Base-by-base conservation (phyloP, 2,888 invertebrate genomes). In the Epicampocera succincta region DNA sequence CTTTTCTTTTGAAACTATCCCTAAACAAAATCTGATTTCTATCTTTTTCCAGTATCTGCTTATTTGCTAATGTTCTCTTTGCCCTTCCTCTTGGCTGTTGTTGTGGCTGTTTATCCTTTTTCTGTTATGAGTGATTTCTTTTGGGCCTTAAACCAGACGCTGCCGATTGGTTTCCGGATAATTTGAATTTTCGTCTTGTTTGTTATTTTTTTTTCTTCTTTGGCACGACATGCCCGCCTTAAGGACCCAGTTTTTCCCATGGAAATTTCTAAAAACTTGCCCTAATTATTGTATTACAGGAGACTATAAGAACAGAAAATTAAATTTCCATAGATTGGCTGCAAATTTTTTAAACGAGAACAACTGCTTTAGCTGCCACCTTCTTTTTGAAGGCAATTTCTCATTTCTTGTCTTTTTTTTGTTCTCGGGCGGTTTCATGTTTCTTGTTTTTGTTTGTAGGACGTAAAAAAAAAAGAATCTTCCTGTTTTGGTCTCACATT, bases 31-130 rank as follows among this genome's bases (percentile, higher is more conserved):
- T 50, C 9, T 17, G 1, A 44, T 61, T 44, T 52, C 1, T 52
- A 38, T 63, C 12, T 19, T 33, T 54, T 0, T 44, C 15, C 15
- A 50, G 40, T 42, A 66, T 66, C 12, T 66, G 15, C 13, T 61
- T 29, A 33, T 6, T 33, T 33, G 25, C 46, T 29, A 58, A 48
- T 42, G 17, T 48, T 40, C 25, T 13, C 48, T 72, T 66, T 17
- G 13, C 17, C 52, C 3, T 33, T 33, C 33, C 33, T 33, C 6
- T 33, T 40, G 3, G 6, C 25, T 17, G 0, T 61, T 42, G 11
- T 61, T 72, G 42, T 42, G 19, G 44, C 44, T 17, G 52, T 72
- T 17, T 72, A 38, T 50, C 50, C 33, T 71, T 48, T n/a, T 40
- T 71, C 48, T 25, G 4, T 13, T 40, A 3, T 21, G 13, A 40